A percentile compares a stretch with the other conserved stretches of the same genome.
These are phyloP conservation scores for Yponomeuta sedellus DNA, from an alignment of 2,888 invertebrate genomes.

Conservation along the genomic window DNA sequence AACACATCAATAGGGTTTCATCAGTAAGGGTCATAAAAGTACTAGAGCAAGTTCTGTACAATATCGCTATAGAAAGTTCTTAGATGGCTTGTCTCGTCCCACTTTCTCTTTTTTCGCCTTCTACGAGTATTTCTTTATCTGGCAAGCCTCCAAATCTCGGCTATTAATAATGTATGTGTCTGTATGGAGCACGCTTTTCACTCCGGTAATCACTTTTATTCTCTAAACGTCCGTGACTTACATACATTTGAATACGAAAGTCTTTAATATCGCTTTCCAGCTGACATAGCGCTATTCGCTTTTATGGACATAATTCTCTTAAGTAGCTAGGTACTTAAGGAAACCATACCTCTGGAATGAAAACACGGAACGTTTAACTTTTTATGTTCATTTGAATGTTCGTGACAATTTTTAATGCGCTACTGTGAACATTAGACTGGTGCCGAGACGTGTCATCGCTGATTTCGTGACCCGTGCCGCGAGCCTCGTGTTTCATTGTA, in stretches of 20 bases:
- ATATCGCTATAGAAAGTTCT: not conserved
- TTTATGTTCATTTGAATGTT: not conserved
- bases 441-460: not conserved
- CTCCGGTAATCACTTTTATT: constrained; percentile 6
- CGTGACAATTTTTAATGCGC: not conserved
- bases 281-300: not conserved
- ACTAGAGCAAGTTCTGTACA: not conserved
- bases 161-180: constrained; percentile 7
- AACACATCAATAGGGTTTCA: not conserved
- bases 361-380: no score
- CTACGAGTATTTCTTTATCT: not conserved
- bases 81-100: not conserved
- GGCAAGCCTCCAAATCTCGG: not conserved
- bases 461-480: not conserved
- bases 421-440: not conserved
- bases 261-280: not conserved
- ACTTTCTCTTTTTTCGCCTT: constrained; percentile 1
- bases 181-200: not conserved
- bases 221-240: constrained; percentile 7
- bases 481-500: not conserved
- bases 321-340: not conserved
- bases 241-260: not conserved
- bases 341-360: no score
- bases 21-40: not conserved
- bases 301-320: not conserved